Evolutionary conservation across 2,888 invertebrate species (phyloP).

Genomic region (Epinotia nisella): DNA sequence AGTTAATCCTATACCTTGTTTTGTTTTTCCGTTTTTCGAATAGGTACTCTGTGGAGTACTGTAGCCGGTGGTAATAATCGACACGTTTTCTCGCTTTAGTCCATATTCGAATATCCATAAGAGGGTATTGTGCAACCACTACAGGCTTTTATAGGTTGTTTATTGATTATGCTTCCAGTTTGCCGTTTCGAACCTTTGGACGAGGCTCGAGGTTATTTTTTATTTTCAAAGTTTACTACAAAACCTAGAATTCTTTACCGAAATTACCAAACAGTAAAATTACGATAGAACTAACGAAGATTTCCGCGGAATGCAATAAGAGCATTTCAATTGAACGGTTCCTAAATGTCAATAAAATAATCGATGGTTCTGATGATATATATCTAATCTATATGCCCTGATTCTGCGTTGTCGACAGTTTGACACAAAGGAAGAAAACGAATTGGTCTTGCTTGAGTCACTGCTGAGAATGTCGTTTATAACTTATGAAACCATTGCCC

Average conservation of each 20-base stretch:
- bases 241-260: background rate
- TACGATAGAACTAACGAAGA: conserved; percentile 1
- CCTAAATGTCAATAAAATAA: conserved; percentile 32
- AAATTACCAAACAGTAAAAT: conserved; percentile 1
- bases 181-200: background rate
- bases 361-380: conserved; percentile 19
- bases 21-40: conserved; percentile 20
- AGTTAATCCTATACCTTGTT: background rate
- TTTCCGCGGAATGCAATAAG: conserved; percentile 16
- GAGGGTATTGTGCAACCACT: conserved; percentile 1
- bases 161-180: conserved; percentile 11
- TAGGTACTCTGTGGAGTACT: conserved; percentile 11
- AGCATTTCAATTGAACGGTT: conserved; percentile 4
- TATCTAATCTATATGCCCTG: conserved; percentile 19
- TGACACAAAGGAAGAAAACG: conserved; percentile 31
- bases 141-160: conserved; percentile 2
- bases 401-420: conserved; percentile 29
- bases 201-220: conserved; percentile 4
- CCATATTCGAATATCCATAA: conserved; percentile 6
- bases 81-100: conserved; percentile 13
- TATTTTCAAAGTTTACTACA: conserved; percentile 4
- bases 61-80: conserved; percentile 20
- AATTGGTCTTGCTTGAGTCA: conserved; percentile 7
- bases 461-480: background rate
- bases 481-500: background rate